These are phyloP conservation scores for Python bivittatus DNA, from an alignment of 2,113 vertebrate genomes.

Conservation along the genomic window DNA sequence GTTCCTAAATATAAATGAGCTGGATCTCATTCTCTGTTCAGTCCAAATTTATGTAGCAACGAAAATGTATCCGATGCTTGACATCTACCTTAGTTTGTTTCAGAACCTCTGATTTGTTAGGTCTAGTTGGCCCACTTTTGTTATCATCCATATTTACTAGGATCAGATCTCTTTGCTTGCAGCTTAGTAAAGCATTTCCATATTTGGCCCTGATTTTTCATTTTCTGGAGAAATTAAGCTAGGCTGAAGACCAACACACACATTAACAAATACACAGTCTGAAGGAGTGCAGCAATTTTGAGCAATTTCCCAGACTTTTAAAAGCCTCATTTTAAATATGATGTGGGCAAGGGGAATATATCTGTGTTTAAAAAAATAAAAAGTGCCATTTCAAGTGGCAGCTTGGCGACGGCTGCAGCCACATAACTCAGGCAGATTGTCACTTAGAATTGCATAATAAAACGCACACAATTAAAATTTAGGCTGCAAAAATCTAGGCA, in stretches of 20 bases:
- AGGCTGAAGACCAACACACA: not conserved
- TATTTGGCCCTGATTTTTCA: not conserved
- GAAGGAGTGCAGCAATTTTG: not conserved
- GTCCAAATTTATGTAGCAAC: not conserved
- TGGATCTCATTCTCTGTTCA: not conserved
- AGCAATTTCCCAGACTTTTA: not conserved
- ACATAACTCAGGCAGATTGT: not conserved
- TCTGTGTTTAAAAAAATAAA: not conserved
- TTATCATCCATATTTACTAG: not conserved
- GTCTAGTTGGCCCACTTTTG: not conserved
- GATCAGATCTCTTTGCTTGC: not conserved
- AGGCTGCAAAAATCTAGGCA: not conserved
- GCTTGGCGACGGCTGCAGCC: not conserved
- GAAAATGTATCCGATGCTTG: not conserved
- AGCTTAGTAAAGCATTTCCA: not conserved
- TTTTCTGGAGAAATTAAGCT: not conserved
- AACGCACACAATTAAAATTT: not conserved
- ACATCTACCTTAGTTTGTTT: not conserved
- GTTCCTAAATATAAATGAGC: not conserved
- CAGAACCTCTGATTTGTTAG: not conserved
- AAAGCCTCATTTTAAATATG: not conserved
- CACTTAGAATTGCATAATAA: not conserved
- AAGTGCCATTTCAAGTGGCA: not conserved
- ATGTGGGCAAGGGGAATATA: not conserved
- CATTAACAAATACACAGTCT: not conserved